Evolutionary conservation across 2,797 vertebrate genomes (phyloP).

Genomic region (Carcharodon carcharias): DNA sequence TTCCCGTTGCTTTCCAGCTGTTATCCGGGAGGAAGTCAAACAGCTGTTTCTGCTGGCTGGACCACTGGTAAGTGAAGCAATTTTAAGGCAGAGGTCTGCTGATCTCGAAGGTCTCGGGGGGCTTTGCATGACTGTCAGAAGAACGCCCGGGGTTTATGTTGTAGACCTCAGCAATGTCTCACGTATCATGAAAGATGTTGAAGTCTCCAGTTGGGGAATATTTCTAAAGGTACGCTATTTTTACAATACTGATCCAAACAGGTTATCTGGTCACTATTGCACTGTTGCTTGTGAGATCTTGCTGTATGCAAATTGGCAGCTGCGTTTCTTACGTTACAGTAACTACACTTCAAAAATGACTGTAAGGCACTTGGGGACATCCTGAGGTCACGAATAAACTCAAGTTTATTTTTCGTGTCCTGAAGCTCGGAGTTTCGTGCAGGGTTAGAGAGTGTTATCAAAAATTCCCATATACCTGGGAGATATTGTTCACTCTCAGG

Average conservation of each 20-base stretch:
- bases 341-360: background rate
- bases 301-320: background rate
- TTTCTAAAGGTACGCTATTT: background rate
- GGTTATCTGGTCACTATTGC: background rate
- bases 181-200: background rate
- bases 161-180: background rate
- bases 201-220: background rate
- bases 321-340: background rate
- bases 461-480: background rate
- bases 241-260: background rate
- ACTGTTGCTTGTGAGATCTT: background rate
- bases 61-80: background rate
- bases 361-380: background rate
- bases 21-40: background rate
- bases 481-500: background rate
- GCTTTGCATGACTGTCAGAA: background rate
- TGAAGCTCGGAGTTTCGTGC: background rate
- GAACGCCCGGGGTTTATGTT: background rate
- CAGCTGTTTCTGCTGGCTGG: conserved; percentile 17
- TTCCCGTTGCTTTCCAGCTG: too few species aligned
- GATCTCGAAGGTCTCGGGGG: background rate
- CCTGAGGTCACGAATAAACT: background rate
- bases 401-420: background rate
- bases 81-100: too few species aligned
- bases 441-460: background rate